Conservation (phyloP, 2,888 invertebrate species). For the Aelia acuminata region DNA sequence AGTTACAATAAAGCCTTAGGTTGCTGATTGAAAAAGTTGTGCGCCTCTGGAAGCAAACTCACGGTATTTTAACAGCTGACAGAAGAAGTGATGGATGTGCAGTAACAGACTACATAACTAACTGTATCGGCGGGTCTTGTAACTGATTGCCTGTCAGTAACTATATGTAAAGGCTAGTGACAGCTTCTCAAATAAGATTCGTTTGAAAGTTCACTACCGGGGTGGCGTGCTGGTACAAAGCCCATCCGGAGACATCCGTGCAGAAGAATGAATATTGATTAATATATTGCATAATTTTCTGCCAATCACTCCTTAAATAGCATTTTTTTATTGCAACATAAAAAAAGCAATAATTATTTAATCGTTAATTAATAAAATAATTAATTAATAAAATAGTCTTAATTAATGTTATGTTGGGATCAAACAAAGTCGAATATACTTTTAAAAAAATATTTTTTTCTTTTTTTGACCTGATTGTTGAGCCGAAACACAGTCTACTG, state of each 20-base stretch:
- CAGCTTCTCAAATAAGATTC: background rate
- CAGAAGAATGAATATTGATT: background rate
- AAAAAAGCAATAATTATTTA: too few species aligned
- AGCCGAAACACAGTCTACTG: too few species aligned
- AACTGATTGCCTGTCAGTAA: slow-evolving; percentile 30
- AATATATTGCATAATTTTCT: background rate
- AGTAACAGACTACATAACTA: background rate
- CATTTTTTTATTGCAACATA: too few species aligned
- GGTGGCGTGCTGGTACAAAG: background rate
- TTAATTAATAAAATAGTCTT: too few species aligned
- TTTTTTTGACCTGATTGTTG: too few species aligned
- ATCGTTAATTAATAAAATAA: too few species aligned
- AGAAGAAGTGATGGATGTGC: background rate
- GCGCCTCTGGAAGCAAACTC: background rate
- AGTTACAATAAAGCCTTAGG: background rate
- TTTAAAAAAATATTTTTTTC: too few species aligned
- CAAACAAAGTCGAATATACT: too few species aligned
- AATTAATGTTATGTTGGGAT: too few species aligned
- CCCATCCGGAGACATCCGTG: background rate
- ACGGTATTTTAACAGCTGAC: background rate
- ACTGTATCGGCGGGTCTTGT: background rate
- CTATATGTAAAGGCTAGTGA: background rate
- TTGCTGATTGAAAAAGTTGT: background rate
- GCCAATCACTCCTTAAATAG: background rate
- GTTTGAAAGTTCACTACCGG: background rate